Evolutionary conservation across 2,797 vertebrate species (phyloP).

Genomic region (Peromyscus aztecus): DNA sequence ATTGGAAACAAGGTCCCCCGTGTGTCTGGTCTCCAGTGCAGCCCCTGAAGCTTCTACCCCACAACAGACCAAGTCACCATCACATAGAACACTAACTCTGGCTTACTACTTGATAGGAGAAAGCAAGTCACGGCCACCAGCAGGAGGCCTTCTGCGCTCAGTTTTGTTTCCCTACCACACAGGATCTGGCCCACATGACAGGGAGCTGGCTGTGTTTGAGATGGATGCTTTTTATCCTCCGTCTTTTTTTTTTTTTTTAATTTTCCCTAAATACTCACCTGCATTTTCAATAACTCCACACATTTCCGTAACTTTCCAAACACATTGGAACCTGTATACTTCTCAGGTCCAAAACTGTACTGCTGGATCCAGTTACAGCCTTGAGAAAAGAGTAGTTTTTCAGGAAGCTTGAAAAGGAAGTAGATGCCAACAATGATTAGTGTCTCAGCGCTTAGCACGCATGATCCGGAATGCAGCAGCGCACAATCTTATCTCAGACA

Average conservation of each 20-base stretch:
- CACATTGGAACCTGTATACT: conserved; percentile 89
- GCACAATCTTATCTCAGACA: neutral
- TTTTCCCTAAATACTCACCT: conserved; percentile 83
- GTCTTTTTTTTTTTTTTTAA: too few species aligned
- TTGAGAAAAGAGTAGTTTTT: conserved; percentile 92
- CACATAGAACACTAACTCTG: rapidly evolving
- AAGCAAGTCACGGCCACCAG: neutral
- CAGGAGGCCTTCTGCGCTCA: neutral
- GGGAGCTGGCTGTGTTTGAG: rapidly evolving
- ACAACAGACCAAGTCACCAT: rapidly evolving
- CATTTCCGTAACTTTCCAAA: conserved; percentile 90
- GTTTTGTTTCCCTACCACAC: rapidly evolving
- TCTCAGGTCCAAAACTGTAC: conserved; percentile 91
- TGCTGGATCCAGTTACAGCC: conserved; percentile 93
- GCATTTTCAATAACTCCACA: conserved; percentile 88
- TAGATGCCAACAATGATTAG: conserved; percentile 56
- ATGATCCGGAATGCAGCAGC: neutral
- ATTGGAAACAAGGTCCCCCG: neutral
- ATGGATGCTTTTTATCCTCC: neutral
- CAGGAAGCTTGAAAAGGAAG: conserved; percentile 88
- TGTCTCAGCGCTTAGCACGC: neutral
- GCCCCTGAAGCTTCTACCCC: neutral
- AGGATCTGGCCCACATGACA: rapidly evolving
- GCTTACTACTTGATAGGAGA: neutral
- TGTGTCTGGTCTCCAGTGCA: neutral